Base-by-base conservation (phyloP, 2,888 invertebrate genomes). In the Lasius platythorax region DNA sequence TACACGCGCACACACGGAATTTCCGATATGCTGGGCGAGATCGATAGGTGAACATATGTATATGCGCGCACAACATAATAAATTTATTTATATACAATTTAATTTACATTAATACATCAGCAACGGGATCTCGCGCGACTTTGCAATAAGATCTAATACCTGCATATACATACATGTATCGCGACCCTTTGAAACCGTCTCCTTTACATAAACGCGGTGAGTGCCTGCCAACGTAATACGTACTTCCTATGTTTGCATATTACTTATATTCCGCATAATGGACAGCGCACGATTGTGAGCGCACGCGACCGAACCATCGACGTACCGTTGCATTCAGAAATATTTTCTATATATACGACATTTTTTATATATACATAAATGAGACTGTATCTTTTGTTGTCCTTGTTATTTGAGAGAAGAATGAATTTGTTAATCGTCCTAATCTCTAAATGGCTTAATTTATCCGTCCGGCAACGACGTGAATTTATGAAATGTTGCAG, bases 191-290 rank as follows among this genome's bases (percentile, higher is more conserved):
- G 74, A 74, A 82, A 23, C 46, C 40, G 37, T 66, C 46, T 67
- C 79, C n/a, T 53, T 84, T 84, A 84, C 74, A 64, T 82, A 82
- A 78, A 82, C 63, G 79, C 46, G 46, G 46, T 61, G 61, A 79
- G 46, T 70, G 58, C 70, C 28, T 63, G 46, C 72, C 15, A 81
- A 72, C 61, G 61, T 81, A 70, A 81, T 81, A 53, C n/a, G 0
- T 53, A 72, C 46, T 81, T 70, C 61, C 70, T 81, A 81, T 46
- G 79, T 72, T 81, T 61, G 79, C 79, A 63, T 81, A 81, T 72
- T 81, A 81, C 33, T 70, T 81, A 70, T 33, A 53, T 46, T n/a
- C 76, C 37, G 61, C 43, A 70, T 79, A 79, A 79, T 79, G 43
- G 64, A 37, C 37, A 37, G 28, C 43, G 70, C 33, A 37, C 63